Conservation (phyloP, 2,888 invertebrate species). For the Cerceris ruficornis region DNA sequence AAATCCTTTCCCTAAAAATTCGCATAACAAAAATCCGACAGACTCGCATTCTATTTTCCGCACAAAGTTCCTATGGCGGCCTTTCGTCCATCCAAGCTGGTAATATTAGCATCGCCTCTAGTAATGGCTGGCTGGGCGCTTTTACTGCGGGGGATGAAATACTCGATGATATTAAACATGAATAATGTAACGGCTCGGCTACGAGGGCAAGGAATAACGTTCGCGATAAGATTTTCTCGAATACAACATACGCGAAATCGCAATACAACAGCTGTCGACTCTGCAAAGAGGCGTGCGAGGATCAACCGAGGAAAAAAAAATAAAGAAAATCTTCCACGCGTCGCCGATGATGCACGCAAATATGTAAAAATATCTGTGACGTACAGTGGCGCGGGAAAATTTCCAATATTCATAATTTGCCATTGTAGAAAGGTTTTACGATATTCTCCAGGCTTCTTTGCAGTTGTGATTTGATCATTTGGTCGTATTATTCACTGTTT, state of each 20-base stretch:
- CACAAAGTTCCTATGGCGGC: conserved; percentile 51
- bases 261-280: conserved; percentile 48
- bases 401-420: no score
- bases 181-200: conserved; percentile 78
- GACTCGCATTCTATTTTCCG: conserved; percentile 38
- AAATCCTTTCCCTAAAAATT: not conserved
- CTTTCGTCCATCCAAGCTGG: conserved; percentile 58
- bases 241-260: conserved; percentile 63
- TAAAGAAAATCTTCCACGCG: not conserved
- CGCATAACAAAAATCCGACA: conserved; percentile 8
- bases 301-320: not conserved
- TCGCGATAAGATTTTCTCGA: conserved; percentile 55
- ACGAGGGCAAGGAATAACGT: conserved; percentile 58
- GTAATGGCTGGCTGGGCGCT: conserved; percentile 63
- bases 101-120: conserved; percentile 69
- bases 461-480: no score
- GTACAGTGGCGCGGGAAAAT: no score
- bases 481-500: no score
- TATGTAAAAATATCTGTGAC: not conserved
- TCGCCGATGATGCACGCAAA: not conserved
- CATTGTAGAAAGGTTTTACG: no score
- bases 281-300: not conserved
- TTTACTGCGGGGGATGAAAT: conserved; percentile 76
- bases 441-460: no score
- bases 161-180: conserved; percentile 80